phyloP scores from a whole-genome alignment of 2,888 invertebrate genomes.

The Polymixis flavicincta region DNA sequence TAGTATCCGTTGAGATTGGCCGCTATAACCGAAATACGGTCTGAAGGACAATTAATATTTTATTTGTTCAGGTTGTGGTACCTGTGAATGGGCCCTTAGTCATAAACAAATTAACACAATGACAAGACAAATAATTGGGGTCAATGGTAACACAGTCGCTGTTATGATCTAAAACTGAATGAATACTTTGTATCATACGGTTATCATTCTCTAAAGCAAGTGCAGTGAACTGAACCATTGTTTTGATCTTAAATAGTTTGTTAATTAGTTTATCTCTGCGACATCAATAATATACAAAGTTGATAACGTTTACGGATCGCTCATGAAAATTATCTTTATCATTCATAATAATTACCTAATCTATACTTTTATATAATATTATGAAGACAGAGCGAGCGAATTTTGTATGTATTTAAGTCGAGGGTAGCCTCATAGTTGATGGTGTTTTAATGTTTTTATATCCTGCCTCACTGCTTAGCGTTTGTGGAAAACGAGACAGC shows the following conservation, averaged over 20 bases:
- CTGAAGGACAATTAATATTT: too few relatives aligned
- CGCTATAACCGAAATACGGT: too few relatives aligned
- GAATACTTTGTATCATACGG: conserved; percentile 4
- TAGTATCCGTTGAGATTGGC: too few relatives aligned
- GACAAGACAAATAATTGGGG: not conserved
- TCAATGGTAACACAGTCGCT: not conserved
- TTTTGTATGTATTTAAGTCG: too few relatives aligned
- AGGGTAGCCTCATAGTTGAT: too few relatives aligned
- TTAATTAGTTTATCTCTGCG: conserved; percentile 26
- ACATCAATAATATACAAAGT: not conserved
- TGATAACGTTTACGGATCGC: not conserved
- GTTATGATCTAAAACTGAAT: conserved; percentile 21
- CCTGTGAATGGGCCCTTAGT: too few relatives aligned
- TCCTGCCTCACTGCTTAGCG: too few relatives aligned
- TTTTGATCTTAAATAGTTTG: conserved; percentile 13
- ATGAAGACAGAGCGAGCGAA: too few relatives aligned
- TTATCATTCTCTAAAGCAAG: conserved; percentile 4
- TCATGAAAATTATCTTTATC: not conserved
- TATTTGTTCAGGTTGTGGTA: too few relatives aligned
- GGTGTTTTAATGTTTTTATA: too few relatives aligned
- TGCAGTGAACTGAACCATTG: conserved; percentile 33
- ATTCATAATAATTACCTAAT: not conserved
- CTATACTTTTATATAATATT: too few relatives aligned
- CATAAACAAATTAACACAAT: not conserved
- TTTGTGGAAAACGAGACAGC: too few relatives aligned